Conservation (phyloP, 37 sponge, comb jelly and placozoan genomes). For the Amphimedon queenslandica region DNA sequence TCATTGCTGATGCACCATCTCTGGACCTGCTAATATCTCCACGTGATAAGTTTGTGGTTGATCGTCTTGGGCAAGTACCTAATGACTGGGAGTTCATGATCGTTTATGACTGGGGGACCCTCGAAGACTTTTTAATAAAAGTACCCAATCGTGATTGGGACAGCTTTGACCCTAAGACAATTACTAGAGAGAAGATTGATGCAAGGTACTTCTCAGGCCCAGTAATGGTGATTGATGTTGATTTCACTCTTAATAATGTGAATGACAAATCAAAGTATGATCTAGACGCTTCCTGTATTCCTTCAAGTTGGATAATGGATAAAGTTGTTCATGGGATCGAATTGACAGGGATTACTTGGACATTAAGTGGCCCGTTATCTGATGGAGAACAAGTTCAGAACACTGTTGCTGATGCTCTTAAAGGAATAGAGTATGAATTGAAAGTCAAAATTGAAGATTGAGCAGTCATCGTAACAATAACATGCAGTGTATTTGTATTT, state of each 20-base stretch:
- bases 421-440: too few species aligned
- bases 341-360: too few species aligned
- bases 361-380: too few species aligned
- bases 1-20: background rate
- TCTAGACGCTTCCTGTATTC: constrained; percentile 12
- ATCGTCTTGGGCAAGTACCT: constrained; percentile 13
- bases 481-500: too few species aligned
- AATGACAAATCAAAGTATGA: background rate
- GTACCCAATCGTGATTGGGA: constrained; percentile 2
- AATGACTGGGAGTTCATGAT: background rate
- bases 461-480: too few species aligned
- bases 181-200: background rate
- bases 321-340: too few species aligned
- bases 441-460: too few species aligned
- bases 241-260: background rate
- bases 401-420: too few species aligned
- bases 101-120: background rate
- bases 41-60: constrained; percentile 1
- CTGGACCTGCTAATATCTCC: background rate
- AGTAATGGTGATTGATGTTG: background rate
- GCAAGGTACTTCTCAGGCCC: background rate
- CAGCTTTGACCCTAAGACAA: constrained; percentile 6
- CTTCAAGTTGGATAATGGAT: too few species aligned
- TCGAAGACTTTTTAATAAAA: background rate
- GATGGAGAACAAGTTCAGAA: too few species aligned